A percentile compares a stretch with the other conserved stretches of the same genome.
phyloP scores from a whole-genome alignment of 2,797 vertebrate genomes.

The Monodelphis domestica region DNA sequence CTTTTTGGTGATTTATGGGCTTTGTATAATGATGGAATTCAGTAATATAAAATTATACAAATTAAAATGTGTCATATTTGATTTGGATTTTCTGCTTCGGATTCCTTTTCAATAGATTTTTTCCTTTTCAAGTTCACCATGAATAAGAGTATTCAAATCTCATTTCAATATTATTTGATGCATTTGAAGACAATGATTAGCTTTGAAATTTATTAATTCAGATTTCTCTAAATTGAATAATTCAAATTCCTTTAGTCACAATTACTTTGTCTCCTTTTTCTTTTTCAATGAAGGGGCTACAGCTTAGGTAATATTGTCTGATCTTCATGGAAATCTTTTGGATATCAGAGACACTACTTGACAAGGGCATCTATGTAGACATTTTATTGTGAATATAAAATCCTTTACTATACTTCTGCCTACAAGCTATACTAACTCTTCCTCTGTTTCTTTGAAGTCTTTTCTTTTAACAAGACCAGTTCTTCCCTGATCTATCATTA shows the following conservation, averaged over 20 bases:
- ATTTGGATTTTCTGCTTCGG: constrained; percentile 1
- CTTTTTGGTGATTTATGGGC: constrained; percentile 30
- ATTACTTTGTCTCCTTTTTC: background rate
- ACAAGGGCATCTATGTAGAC: background rate
- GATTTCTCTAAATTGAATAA: background rate
- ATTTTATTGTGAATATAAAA: background rate
- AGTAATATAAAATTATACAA: constrained; percentile 45
- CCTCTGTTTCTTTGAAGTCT: background rate
- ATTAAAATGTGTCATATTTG: constrained; percentile 7
- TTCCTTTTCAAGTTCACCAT: background rate
- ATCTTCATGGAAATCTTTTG: background rate
- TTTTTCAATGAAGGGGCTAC: background rate
- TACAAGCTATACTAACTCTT: background rate
- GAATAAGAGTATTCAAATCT: background rate
- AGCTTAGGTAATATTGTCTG: background rate
- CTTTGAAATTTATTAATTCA: background rate
- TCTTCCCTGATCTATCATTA: background rate
- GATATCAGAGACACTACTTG: background rate
- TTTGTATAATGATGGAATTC: constrained; percentile 46
- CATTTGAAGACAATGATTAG: background rate
- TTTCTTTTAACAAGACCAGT: constrained; percentile 6
- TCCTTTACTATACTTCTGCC: background rate
- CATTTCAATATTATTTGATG: background rate
- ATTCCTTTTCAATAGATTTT: constrained; percentile 3
- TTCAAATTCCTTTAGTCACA: background rate